Base-by-base conservation (phyloP, 2,888 invertebrate genomes). In the Harpagoxenus sublaevis region DNA sequence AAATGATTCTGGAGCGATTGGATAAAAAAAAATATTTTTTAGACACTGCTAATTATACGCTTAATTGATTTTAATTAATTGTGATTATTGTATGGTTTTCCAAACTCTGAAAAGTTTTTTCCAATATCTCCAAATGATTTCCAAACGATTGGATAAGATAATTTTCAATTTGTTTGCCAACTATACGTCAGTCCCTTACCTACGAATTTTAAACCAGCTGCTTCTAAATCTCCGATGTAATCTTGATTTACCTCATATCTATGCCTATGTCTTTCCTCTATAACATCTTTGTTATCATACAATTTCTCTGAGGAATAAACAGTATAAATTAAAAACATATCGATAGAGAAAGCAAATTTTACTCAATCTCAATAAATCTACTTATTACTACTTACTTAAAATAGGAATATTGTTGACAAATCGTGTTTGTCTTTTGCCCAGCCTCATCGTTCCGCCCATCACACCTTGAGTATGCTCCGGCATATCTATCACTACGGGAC, bases 371-470 rank as follows among this genome's bases (percentile, higher is more conserved):
- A 12, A 71, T 9, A 8, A 1, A 48, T 48, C 48, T 23, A 23
- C 23, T 78, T 83, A 28, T 86, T 88, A 95, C n/a, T n/a, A n/a
- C 96, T 96, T 94, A 97, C 97, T 96, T 90, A 97, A 96, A 88
- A 96, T 95, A 91, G 96, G 96, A 84, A 94, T 93, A 23, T 96
- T 96, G 3, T 96, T 95, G 2, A 95, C 96, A 94, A 99, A 98
- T 60, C 97, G 95, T 0, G 99, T 99, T 84, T 97, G 97, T 92
- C 99, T 97, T 94, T 97, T 98, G n/a, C 99, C 99, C 68, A 99
- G 96, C 84, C 99, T 96, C 99, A 99, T 99, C 0, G 99, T 99
- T 10, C 99, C 99, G 2, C 99, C 99, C 96, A 98, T 97, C 90
- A 97, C 96, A 0, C 98, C 99, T 0, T 97, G 97, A 94, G 98